Percentiles rank a stretch among this genome's conserved stretches.
Conservation (phyloP, 2,113 vertebrate genomes). For the Ciconia maguari region DNA sequence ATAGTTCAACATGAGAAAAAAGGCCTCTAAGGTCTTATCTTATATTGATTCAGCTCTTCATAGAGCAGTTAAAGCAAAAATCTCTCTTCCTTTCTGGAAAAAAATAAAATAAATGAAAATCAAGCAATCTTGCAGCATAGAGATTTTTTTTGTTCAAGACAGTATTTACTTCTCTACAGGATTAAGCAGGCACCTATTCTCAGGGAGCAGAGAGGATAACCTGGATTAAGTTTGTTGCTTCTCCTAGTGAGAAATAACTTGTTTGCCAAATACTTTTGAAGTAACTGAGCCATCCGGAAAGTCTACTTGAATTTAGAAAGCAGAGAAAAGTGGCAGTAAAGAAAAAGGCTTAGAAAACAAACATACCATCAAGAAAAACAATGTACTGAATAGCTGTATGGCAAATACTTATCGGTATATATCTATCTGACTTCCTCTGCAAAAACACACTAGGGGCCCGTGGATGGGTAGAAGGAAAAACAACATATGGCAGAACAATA, state of each 20-base stretch:
- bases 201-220: slow-evolving; percentile 7
- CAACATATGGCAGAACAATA: neutral
- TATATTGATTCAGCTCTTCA: slow-evolving; percentile 50
- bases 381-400: neutral
- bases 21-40: slow-evolving; percentile 34
- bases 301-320: neutral
- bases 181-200: slow-evolving; percentile 29
- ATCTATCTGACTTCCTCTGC: neutral
- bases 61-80: slow-evolving; percentile 12
- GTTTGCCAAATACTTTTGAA: slow-evolving; percentile 22
- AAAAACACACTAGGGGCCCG: neutral
- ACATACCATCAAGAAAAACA: neutral
- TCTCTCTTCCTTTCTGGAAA: neutral
- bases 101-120: slow-evolving; percentile 42
- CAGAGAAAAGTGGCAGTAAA: neutral
- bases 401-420: neutral
- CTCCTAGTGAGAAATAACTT: slow-evolving; percentile 4
- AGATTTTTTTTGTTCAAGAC: slow-evolving; percentile 22
- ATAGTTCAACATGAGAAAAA: neutral
- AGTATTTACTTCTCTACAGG: slow-evolving; percentile 4
- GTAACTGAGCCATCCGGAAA: neutral
- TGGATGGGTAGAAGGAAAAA: neutral
- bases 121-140: neutral
- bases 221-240: slow-evolving; percentile 33
- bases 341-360: slow-evolving; percentile 1